Conservation (phyloP, 2,888 invertebrate genomes). For the Seira musarum region DNA sequence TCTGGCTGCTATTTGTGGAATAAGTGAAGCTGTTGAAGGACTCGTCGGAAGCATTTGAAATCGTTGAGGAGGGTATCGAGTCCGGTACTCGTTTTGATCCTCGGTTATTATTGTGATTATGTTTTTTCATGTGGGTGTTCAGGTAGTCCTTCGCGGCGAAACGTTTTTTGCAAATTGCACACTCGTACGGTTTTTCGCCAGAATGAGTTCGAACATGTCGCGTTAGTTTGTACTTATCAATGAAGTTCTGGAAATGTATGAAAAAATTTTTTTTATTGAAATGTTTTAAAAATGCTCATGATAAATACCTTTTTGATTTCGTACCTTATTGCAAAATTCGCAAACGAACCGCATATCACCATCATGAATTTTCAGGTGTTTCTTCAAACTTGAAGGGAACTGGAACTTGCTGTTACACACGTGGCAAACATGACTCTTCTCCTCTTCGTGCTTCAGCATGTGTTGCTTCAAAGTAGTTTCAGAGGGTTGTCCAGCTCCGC, state of each 20-base stretch:
- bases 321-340: constrained; percentile 45
- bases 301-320: too few relatives aligned
- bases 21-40: background rate
- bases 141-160: constrained; percentile 40
- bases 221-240: constrained; percentile 48
- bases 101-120: constrained; percentile 9
- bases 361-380: constrained; percentile 47
- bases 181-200: constrained; percentile 26
- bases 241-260: constrained; percentile 30
- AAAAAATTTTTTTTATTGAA: background rate
- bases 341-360: constrained; percentile 38
- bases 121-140: constrained; percentile 26
- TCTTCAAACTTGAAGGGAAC: constrained; percentile 50
- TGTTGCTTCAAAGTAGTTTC: constrained; percentile 40
- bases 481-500: constrained; percentile 37
- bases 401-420: constrained; percentile 39
- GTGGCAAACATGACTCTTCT: constrained; percentile 34
- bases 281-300: too few relatives aligned
- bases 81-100: background rate
- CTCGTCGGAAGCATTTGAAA: background rate
- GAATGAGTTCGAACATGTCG: constrained; percentile 45
- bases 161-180: constrained; percentile 31
- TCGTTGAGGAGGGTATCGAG: background rate
- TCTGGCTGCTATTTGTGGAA: background rate
- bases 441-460: constrained; percentile 48